Conservation (phyloP, 2,797 vertebrate species). For the Prunella strophiata region DNA sequence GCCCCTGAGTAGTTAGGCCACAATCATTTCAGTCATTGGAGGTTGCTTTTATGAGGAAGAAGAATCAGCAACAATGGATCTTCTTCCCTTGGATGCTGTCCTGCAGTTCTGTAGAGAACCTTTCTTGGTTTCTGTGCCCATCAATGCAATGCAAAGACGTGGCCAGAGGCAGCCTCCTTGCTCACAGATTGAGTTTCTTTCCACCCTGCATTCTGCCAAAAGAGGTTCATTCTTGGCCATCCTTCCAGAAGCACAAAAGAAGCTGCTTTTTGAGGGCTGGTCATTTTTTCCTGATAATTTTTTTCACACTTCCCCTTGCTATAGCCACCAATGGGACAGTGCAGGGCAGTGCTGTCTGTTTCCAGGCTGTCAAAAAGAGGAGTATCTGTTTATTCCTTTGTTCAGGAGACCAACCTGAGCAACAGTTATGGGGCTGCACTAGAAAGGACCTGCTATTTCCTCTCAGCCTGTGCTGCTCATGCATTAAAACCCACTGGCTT, state of each 20-base stretch:
- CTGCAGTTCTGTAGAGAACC: neutral
- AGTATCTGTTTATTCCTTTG: neutral
- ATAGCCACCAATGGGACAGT: neutral
- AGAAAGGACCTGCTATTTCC: neutral
- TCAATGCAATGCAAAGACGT: neutral
- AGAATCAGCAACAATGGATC: neutral
- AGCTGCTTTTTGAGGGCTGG: neutral
- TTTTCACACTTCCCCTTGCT: neutral
- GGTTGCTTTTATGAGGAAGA: neutral
- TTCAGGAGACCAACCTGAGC: neutral
- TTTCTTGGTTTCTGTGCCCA: neutral
- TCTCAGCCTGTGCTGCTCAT: neutral
- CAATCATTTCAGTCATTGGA: neutral
- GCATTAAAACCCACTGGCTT: neutral
- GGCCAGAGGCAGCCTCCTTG: neutral
- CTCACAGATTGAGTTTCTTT: neutral
- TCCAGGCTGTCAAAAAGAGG: neutral
- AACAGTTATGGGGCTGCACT: neutral
- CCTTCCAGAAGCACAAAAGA: neutral
- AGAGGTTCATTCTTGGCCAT: neutral
- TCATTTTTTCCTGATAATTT: neutral
- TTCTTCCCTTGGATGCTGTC: neutral
- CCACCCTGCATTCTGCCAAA: neutral
- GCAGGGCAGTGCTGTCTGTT: neutral
- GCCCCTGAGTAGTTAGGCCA: neutral